Percentiles rank a stretch among this genome's conserved stretches.
Evolutionary conservation across 2,797 vertebrate species (phyloP).

Genomic region (Chelon auratus): DNA sequence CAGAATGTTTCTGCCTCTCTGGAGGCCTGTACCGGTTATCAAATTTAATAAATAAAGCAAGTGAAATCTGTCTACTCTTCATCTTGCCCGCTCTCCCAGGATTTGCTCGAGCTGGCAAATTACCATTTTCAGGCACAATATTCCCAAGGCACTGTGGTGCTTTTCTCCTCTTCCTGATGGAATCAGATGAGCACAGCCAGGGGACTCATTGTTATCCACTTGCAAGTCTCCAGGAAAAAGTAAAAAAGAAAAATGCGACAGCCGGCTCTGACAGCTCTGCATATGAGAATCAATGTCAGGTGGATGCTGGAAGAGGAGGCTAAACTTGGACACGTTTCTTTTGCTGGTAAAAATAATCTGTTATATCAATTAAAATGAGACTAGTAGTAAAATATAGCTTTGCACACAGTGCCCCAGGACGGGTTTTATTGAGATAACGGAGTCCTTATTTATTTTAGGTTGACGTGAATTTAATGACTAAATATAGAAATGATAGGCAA

Average conservation of each 20-base stretch:
- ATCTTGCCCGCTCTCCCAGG: constrained; percentile 80
- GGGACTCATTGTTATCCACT: constrained; percentile 80
- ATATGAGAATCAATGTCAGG: constrained; percentile 63
- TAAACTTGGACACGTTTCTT: constrained; percentile 49
- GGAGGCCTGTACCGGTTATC: constrained; percentile 83
- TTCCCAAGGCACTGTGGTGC: constrained; percentile 72
- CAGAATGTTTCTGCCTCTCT: constrained; percentile 76
- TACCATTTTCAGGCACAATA: constrained; percentile 82
- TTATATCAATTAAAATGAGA: constrained; percentile 40
- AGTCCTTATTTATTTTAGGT: constrained; percentile 32
- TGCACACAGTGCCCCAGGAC: constrained; percentile 24
- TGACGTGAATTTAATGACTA: constrained; percentile 16
- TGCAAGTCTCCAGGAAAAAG: constrained; percentile 65
- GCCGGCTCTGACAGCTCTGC: constrained; percentile 71
- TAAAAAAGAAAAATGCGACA: constrained; percentile 59
- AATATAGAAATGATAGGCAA: background rate
- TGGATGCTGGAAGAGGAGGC: constrained; percentile 23
- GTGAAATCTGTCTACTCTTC: constrained; percentile 85
- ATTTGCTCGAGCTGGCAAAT: constrained; percentile 81
- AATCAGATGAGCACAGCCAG: constrained; percentile 80
- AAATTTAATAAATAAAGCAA: constrained; percentile 87
- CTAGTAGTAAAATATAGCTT: constrained; percentile 10
- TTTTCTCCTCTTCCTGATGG: constrained; percentile 81
- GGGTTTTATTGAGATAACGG: constrained; percentile 15
- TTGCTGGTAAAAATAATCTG: constrained; percentile 40